A percentile compares a stretch with the other conserved stretches of the same genome.
These are phyloP conservation scores for Actenoides lindsayi DNA, from an alignment of 2,113 vertebrate species.

Conservation along the genomic window DNA sequence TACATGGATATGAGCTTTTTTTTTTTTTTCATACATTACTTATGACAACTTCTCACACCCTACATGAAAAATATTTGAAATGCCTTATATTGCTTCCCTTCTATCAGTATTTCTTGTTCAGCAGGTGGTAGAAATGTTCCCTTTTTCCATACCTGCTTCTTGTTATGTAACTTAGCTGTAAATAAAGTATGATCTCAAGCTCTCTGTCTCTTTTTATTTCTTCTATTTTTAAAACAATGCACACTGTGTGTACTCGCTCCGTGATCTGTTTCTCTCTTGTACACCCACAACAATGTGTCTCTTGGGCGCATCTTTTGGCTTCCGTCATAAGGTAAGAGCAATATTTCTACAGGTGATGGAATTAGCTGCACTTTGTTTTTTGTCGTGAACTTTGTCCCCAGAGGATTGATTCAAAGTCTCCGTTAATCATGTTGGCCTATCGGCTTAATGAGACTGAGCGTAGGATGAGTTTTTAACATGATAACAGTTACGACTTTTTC, in stretches of 20 bases:
- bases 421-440: neutral
- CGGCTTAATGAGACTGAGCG: neutral
- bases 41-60: neutral
- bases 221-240: neutral
- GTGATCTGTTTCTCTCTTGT: neutral
- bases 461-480: neutral
- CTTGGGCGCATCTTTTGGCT: neutral
- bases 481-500: neutral
- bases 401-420: neutral
- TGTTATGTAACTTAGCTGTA: neutral
- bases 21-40: accelerated
- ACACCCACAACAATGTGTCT: neutral
- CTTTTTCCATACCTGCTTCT: neutral
- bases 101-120: neutral
- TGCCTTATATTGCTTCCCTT: neutral
- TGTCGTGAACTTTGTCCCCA: neutral
- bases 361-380: neutral
- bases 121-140: neutral
- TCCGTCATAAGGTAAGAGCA: neutral
- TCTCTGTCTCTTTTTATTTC: neutral
- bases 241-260: neutral
- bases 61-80: neutral
- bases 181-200: neutral
- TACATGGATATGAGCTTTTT: neutral
- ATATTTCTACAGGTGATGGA: neutral